These are phyloP conservation scores for Bhutanitis thaidina DNA, from an alignment of 2,888 invertebrate species.

Conservation along the genomic window DNA sequence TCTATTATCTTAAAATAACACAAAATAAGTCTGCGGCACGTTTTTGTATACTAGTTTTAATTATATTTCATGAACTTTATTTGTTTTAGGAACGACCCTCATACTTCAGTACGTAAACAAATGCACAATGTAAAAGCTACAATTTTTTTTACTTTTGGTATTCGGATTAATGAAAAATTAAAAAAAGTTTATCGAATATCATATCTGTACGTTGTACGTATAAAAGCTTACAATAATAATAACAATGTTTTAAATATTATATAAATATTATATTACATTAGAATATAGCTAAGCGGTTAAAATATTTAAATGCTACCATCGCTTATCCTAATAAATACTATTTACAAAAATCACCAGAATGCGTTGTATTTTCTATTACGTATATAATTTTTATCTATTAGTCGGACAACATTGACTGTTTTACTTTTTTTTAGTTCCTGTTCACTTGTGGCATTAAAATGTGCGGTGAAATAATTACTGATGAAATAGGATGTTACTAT, in stretches of 20 bases:
- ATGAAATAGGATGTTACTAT: neutral
- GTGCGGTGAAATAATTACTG: neutral
- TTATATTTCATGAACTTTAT: no score
- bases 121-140: no score
- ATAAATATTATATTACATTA: conserved; percentile 79
- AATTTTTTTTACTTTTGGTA: no score
- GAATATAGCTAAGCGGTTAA: conserved; percentile 70
- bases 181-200: conserved; percentile 25
- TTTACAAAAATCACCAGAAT: conserved; percentile 76
- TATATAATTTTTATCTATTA: neutral
- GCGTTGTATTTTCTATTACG: conserved; percentile 28
- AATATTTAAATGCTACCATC: conserved; percentile 70
- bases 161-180: conserved; percentile 7
- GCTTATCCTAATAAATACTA: conserved; percentile 77
- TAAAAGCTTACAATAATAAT: conserved; percentile 52
- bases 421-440: neutral
- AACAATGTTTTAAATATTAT: conserved; percentile 72
- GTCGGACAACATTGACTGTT: neutral
- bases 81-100: no score
- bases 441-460: neutral
- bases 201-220: conserved; percentile 59
- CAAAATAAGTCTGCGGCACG: no score
- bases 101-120: no score
- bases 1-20: no score
- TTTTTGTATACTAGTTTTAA: no score